Base-by-base conservation (phyloP, 2,113 vertebrate species). In the Aegithalos caudatus region DNA sequence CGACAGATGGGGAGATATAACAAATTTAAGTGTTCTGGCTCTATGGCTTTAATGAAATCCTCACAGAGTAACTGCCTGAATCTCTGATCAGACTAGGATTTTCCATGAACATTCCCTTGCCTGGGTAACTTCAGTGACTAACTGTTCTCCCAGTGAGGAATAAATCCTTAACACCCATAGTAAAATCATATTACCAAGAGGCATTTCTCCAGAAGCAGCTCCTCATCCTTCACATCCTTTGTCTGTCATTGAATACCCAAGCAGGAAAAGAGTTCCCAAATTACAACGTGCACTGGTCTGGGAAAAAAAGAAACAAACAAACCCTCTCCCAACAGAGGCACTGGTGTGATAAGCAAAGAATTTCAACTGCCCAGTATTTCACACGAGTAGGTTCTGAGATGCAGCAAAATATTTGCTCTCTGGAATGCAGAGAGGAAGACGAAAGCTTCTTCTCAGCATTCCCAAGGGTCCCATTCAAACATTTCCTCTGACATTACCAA, bases 401-500 rank as follows among this genome's bases (percentile, higher is more conserved):
- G 48, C 4, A 87, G 67, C 61, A 86, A 94, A 94, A 69, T 62
- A 95, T 90, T 86, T 86, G 73, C 22, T 76, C 65, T 78, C 76
- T 96, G 73, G 90, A 98, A 96, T 66, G 89, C 76, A 57, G 71
- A 90, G 88, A 57, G 76, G 91, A 95, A 83, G 84, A 74, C 22
- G 4, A 31, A 73, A 94, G 86, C 91, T 89, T 53, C 91, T 96
- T 86, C 94, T 94, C 95, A 97, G 92, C 95, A 95, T 88, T 95
- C 96, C 94, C 96, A 88, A 86, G 88, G 90, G 95, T 57, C 72
- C 69, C 18, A 57, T 79, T 67, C 60, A 48, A 81, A 88, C 1
- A 1, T 40, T 96, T 92, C 82, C 90, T 95, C 80, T 45, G 69
- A 88, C 86, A 74, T 76, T 54, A 79, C 80, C 25, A 11, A 83